These are phyloP conservation scores for Dicyrtomina minuta DNA, from an alignment of 2,888 invertebrate genomes.

Conservation along the genomic window DNA sequence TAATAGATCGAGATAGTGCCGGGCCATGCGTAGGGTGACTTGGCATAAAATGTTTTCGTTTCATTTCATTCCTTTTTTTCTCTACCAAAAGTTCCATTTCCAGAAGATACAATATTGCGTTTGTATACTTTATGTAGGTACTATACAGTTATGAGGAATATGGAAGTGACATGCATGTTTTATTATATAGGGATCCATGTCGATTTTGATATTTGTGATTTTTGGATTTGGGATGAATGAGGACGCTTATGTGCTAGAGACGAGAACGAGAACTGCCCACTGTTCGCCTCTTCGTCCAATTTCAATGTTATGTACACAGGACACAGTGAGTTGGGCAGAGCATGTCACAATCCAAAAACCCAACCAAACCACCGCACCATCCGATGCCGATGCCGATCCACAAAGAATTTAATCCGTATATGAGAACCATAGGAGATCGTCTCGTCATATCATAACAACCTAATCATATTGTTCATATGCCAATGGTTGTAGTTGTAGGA, in stretches of 20 bases:
- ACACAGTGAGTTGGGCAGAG: too few relatives aligned
- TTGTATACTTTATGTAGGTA: too few relatives aligned
- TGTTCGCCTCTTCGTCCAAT: neutral
- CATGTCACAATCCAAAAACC: too few relatives aligned
- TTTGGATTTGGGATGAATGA: too few relatives aligned
- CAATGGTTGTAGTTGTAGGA: neutral
- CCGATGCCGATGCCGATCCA: neutral
- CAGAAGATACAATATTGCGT: slow-evolving; percentile 11
- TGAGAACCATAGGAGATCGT: neutral
- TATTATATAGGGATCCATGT: too few relatives aligned
- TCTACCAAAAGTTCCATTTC: slow-evolving; percentile 1
- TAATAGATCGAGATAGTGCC: slow-evolving; percentile 15
- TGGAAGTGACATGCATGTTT: too few relatives aligned
- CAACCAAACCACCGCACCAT: neutral
- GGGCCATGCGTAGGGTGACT: slow-evolving; percentile 25
- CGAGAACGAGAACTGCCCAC: too few relatives aligned
- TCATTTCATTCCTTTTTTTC: slow-evolving; percentile 26
- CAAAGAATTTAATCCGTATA: slow-evolving; percentile 19
- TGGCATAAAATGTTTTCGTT: slow-evolving; percentile 31
- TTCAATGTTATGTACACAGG: too few relatives aligned
- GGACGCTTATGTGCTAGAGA: too few relatives aligned
- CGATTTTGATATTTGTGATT: too few relatives aligned
- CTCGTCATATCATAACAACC: slow-evolving; percentile 14
- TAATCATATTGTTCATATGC: slow-evolving; percentile 20
- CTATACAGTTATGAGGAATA: too few relatives aligned